These are phyloP conservation scores for Sigmodon hispidus DNA, from an alignment of 2,113 vertebrate species.

Conservation along the genomic window DNA sequence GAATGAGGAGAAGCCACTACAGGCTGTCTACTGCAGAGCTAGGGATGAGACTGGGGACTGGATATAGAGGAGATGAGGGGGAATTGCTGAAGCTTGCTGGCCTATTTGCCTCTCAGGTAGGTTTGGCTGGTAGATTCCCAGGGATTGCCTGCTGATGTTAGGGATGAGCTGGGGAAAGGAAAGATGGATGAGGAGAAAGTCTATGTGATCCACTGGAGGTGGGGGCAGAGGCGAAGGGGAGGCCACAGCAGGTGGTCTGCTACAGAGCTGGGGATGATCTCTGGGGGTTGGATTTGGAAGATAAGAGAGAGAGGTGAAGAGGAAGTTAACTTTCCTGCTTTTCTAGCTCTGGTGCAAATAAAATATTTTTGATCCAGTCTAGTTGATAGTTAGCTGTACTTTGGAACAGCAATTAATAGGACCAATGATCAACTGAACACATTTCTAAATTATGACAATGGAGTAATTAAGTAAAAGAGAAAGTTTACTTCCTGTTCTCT, in stretches of 20 bases:
- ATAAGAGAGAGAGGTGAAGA: background rate
- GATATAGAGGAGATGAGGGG: background rate
- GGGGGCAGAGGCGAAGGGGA: background rate
- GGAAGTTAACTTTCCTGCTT: background rate
- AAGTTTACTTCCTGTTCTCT: slow-evolving; percentile 10
- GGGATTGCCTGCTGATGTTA: background rate
- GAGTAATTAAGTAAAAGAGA: background rate
- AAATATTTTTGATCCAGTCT: background rate
- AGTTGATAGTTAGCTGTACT: background rate
- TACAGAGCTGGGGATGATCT: background rate
- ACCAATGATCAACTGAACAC: background rate
- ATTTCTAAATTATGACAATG: background rate
- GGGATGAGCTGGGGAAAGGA: background rate
- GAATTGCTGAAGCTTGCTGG: background rate
- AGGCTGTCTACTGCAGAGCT: background rate
- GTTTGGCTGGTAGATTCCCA: background rate
- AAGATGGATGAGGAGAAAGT: background rate
- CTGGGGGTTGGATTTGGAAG: background rate
- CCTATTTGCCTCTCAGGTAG: background rate
- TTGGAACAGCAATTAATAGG: slow-evolving; percentile 27
- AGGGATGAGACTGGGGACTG: background rate
- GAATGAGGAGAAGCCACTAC: background rate
- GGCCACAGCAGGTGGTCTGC: background rate
- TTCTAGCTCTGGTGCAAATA: background rate
- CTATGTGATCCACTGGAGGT: background rate